These are phyloP conservation scores for Pharmacophagus antenor DNA, from an alignment of 2,888 invertebrate genomes.

Conservation along the genomic window DNA sequence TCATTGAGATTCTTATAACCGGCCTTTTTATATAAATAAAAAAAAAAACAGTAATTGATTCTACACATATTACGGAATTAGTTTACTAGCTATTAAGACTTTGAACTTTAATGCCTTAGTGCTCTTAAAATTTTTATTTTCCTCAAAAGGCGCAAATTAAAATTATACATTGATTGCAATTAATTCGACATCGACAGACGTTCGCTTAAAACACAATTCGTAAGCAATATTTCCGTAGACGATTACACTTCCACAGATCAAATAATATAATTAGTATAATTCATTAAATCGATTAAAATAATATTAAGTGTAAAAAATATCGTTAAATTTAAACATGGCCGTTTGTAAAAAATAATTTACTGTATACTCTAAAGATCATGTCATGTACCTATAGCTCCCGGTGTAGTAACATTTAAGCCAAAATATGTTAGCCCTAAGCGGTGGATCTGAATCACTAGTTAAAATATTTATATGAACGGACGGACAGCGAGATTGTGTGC, in stretches of 20 bases:
- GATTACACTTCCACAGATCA: slow-evolving; percentile 1
- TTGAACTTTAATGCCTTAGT: too few species aligned
- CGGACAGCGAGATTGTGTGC: too few species aligned
- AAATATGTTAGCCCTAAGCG: slow-evolving; percentile 7
- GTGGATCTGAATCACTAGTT: slow-evolving; percentile 26
- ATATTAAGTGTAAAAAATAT: slow-evolving; percentile 10
- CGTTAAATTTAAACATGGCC: slow-evolving; percentile 16
- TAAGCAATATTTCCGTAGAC: background rate
- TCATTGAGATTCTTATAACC: background rate
- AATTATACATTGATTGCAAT: background rate
- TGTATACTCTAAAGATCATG: background rate
- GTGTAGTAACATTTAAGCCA: background rate
- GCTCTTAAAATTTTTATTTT: too few species aligned
- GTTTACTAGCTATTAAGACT: too few species aligned
- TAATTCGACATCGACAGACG: background rate
- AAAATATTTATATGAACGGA: slow-evolving; percentile 1
- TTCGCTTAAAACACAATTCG: slow-evolving; percentile 4
- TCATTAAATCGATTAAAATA: slow-evolving; percentile 21
- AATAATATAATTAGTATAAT: slow-evolving; percentile 1
- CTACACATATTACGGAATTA: too few species aligned
- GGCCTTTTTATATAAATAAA: background rate
- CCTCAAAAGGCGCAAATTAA: too few species aligned
- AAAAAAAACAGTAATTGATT: too few species aligned
- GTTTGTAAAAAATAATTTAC: slow-evolving; percentile 4
- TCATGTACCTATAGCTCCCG: slow-evolving; percentile 12